A percentile compares a stretch with the other conserved stretches of the same genome.
These are phyloP conservation scores for Zosterops pallidus DNA, from an alignment of 2,113 vertebrate genomes.

Conservation along the genomic window DNA sequence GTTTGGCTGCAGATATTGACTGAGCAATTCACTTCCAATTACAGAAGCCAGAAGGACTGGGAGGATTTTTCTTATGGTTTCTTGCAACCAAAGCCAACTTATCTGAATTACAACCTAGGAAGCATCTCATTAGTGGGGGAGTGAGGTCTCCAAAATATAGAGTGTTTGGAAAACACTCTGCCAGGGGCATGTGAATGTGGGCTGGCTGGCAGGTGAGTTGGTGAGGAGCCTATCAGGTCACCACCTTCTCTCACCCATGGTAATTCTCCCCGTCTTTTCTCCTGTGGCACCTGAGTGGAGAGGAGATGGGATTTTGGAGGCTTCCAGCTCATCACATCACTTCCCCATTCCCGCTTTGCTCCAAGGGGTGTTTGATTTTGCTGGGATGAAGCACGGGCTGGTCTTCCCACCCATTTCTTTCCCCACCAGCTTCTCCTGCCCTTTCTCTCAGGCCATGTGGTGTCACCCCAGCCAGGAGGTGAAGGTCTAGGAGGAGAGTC, in stretches of 20 bases:
- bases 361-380: not conserved
- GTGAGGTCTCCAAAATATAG: conserved; percentile 19
- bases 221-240: not conserved
- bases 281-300: not conserved
- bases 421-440: not conserved
- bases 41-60: not conserved
- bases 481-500: not conserved
- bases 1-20: conserved; percentile 25
- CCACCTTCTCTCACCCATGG: not conserved
- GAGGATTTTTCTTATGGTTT: conserved; percentile 47
- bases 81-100: conserved; percentile 13
- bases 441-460: not conserved
- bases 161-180: not conserved
- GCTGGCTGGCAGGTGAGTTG: not conserved
- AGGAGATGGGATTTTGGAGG: not conserved
- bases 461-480: not conserved
- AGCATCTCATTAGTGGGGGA: conserved; percentile 39
- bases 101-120: conserved; percentile 40
- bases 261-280: not conserved
- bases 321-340: not conserved
- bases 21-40: not conserved
- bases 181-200: not conserved
- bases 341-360: not conserved
- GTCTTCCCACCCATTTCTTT: not conserved
- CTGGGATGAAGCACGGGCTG: not conserved